phyloP scores from a whole-genome alignment of 2,797 vertebrate genomes.

The Clarias platycephalus region DNA sequence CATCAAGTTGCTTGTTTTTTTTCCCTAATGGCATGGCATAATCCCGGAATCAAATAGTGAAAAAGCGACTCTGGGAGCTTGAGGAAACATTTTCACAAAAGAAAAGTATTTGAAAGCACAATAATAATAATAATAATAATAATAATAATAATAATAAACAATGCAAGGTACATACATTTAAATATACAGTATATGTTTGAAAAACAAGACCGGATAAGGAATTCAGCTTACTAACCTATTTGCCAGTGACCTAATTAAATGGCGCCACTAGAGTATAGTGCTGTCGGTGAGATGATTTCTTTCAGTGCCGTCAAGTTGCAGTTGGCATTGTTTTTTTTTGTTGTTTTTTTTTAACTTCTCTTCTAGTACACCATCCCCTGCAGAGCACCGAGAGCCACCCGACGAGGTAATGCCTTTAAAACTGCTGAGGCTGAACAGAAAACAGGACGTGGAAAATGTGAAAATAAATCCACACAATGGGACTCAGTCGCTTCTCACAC shows the following conservation, averaged over 20 bases:
- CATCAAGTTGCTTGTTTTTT: too few relatives aligned
- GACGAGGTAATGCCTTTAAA: slow-evolving; percentile 61
- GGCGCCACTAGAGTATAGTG: slow-evolving; percentile 52
- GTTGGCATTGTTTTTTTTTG: slow-evolving; percentile 46
- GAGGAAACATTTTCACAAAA: too few relatives aligned
- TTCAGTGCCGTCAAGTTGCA: slow-evolving; percentile 48
- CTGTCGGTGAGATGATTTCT: slow-evolving; percentile 47
- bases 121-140: neutral
- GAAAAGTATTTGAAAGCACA: too few relatives aligned
- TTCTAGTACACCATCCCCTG: slow-evolving; percentile 45
- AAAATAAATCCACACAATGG: slow-evolving; percentile 59
- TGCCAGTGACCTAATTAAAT: slow-evolving; percentile 55
- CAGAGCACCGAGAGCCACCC: slow-evolving; percentile 58
- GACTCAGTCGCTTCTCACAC: slow-evolving; percentile 43
- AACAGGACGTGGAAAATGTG: slow-evolving; percentile 57
- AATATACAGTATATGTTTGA: slow-evolving; percentile 31
- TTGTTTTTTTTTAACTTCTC: slow-evolving; percentile 6
- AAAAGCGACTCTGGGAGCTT: too few relatives aligned
- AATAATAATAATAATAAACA: slow-evolving; percentile 11
- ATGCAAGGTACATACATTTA: slow-evolving; percentile 27
- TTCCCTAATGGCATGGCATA: too few relatives aligned
- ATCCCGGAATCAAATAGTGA: too few relatives aligned
- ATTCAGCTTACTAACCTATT: slow-evolving; percentile 54
- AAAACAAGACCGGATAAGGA: slow-evolving; percentile 47
- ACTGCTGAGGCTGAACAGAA: slow-evolving; percentile 62